Evolutionary conservation across 2,797 vertebrate species (phyloP).

Genomic region (Eptatretus atami): DNA sequence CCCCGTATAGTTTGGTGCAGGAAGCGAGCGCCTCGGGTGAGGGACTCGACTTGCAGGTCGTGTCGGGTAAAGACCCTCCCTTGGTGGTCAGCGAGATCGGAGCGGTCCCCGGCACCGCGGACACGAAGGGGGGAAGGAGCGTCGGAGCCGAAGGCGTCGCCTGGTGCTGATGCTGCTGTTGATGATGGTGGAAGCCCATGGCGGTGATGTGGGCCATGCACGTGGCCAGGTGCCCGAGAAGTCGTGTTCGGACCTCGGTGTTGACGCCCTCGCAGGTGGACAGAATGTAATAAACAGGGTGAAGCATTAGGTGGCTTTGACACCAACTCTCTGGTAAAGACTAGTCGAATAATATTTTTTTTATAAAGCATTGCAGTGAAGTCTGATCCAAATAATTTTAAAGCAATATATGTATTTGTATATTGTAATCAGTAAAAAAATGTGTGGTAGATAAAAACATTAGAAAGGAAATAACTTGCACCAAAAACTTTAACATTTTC

Average conservation of each 20-base stretch:
- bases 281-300: too few species aligned
- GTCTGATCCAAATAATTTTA: too few species aligned
- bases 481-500: too few species aligned
- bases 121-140: constrained; percentile 29
- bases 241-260: constrained; percentile 68
- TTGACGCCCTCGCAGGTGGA: constrained; percentile 90
- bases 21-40: constrained; percentile 22
- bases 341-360: too few species aligned
- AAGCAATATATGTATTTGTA: too few species aligned
- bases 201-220: constrained; percentile 97
- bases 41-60: constrained; percentile 31
- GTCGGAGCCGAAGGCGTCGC: constrained; percentile 21
- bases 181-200: constrained; percentile 57
- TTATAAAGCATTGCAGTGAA: too few species aligned
- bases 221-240: constrained; percentile 68
- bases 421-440: too few species aligned
- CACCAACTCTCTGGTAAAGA: too few species aligned
- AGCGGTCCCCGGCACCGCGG: constrained; percentile 27
- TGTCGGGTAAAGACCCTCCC: constrained; percentile 10
- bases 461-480: too few species aligned
- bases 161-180: constrained; percentile 19
- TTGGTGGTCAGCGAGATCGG: constrained; percentile 9
- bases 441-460: too few species aligned
- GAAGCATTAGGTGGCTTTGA: too few species aligned
- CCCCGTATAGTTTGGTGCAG: constrained; percentile 47